These are phyloP conservation scores for Caprella mutica DNA, from an alignment of 2,888 invertebrate species.

Conservation along the genomic window DNA sequence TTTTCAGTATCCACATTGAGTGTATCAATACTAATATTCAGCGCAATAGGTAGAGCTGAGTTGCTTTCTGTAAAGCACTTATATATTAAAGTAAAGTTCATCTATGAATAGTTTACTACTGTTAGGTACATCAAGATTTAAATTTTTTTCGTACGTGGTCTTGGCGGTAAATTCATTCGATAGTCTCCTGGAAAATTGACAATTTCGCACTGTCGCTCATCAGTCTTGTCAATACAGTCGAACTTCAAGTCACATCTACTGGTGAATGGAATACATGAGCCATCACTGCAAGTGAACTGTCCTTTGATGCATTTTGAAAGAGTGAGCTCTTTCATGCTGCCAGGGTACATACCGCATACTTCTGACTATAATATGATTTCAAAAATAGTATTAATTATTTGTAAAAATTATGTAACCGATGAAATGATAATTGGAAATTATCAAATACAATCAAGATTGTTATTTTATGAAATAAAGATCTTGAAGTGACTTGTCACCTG, in stretches of 20 bases:
- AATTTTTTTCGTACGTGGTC: conserved; percentile 8
- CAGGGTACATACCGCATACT: background rate
- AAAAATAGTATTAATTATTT: no score
- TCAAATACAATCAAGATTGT: no score
- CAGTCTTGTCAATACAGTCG: conserved; percentile 20
- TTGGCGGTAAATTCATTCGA: conserved; percentile 14
- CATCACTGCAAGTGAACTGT: conserved; percentile 18
- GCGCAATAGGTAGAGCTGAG: conserved; percentile 13
- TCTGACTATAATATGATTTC: background rate
- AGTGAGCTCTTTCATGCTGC: conserved; percentile 7
- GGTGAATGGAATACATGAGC: conserved; percentile 14
- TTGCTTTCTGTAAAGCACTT: conserved; percentile 10
- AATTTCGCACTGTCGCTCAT: conserved; percentile 17
- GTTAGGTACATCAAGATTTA: background rate
- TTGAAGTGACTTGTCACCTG: no score
- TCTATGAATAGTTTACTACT: background rate
- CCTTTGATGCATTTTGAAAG: conserved; percentile 10
- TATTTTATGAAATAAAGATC: no score
- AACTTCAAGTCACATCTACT: conserved; percentile 22
- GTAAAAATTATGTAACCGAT: no score
- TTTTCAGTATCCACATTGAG: conserved; percentile 16
- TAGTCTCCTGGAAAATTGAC: conserved; percentile 18
- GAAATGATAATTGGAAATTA: no score
- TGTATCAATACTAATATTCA: conserved; percentile 16
- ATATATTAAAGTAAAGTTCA: background rate